A percentile compares a stretch with the other conserved stretches of the same genome.
Evolutionary conservation across 2,113 vertebrate species (phyloP).

Genomic region (Rhineura floridana): DNA sequence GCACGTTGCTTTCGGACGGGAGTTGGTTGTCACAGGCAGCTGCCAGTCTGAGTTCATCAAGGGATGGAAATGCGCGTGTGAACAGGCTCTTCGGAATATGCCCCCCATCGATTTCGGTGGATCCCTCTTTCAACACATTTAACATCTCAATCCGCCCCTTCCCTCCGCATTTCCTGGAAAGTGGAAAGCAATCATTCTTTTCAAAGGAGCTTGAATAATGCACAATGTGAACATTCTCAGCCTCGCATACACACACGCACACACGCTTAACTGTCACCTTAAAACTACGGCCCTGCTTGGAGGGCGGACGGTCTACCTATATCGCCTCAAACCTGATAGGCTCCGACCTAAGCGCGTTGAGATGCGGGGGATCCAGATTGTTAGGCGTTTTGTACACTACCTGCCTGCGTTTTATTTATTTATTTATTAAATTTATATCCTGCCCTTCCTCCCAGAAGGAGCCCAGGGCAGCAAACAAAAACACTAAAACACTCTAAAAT

Average conservation of each 20-base stretch:
- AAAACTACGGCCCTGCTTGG: not conserved
- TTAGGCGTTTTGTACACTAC: too few species aligned
- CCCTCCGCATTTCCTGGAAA: not conserved
- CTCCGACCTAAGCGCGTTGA: too few species aligned
- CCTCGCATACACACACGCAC: too few species aligned
- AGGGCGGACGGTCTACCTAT: too few species aligned
- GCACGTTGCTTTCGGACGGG: not conserved
- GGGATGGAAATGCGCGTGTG: not conserved
- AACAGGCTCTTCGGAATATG: not conserved
- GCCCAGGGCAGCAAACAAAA: too few species aligned
- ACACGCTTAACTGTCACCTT: not conserved
- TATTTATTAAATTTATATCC: too few species aligned
- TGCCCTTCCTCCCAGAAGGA: too few species aligned
- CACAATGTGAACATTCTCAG: too few species aligned
- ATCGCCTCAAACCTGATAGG: not conserved
- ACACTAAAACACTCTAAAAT: too few species aligned
- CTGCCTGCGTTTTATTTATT: too few species aligned
- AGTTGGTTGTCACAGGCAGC: not conserved
- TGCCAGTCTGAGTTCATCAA: not conserved
- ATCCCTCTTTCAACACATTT: not conserved
- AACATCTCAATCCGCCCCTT: not conserved
- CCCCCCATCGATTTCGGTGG: not conserved
- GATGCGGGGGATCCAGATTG: too few species aligned
- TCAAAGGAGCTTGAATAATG: not conserved
- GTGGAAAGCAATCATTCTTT: not conserved